These are phyloP conservation scores for Drosophila seguyi DNA, from an alignment of 1,140 invertebrate species.

Conservation along the genomic window DNA sequence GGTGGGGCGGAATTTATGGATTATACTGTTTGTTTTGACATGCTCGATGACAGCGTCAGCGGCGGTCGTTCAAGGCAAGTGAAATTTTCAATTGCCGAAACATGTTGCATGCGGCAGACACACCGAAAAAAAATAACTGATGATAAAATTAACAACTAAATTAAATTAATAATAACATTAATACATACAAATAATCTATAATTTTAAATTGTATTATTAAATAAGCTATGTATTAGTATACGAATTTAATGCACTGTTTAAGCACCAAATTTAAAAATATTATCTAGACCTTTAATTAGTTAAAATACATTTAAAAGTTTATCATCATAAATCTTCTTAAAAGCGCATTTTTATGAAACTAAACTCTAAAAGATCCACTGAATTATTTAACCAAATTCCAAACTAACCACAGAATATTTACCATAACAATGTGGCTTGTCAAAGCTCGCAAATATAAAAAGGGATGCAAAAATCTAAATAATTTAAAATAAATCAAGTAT, in stretches of 20 bases:
- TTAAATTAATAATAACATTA: no score
- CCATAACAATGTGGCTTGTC: neutral
- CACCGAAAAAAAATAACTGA: constrained; percentile 1
- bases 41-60: constrained; percentile 74
- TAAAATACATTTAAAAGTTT: neutral
- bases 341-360: neutral
- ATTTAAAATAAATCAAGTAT: neutral
- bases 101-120: constrained; percentile 28
- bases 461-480: neutral
- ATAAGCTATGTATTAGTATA: no score
- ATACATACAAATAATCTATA: no score
- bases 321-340: neutral
- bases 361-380: no score
- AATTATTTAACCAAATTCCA: neutral
- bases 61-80: constrained; percentile 14
- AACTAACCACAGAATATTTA: neutral
- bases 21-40: constrained; percentile 85
- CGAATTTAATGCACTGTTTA: neutral
- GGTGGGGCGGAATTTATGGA: constrained; percentile 41
- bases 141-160: no score
- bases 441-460: neutral
- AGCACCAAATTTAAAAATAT: neutral
- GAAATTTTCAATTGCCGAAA: constrained; percentile 50
- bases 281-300: neutral
- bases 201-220: no score